Evolutionary conservation across 2,888 invertebrate genomes (phyloP).

Genomic region (Heliconius sara): DNA sequence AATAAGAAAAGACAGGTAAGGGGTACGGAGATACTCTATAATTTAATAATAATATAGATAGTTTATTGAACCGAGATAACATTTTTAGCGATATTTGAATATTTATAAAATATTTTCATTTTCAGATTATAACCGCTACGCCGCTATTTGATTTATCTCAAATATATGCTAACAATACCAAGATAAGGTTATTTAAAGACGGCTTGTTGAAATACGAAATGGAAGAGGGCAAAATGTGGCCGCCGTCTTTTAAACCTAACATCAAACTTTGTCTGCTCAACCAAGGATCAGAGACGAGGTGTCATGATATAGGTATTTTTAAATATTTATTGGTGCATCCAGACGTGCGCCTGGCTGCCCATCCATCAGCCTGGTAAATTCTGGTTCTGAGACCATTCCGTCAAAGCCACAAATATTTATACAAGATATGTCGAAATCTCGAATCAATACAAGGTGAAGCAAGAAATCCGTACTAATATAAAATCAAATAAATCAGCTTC

Average conservation of each 20-base stretch:
- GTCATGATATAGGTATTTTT: slow-evolving; percentile 58
- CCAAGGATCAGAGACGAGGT: slow-evolving; percentile 59
- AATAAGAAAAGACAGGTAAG: no score
- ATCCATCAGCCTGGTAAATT: no score
- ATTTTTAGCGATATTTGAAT: neutral
- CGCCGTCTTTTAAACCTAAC: slow-evolving; percentile 46
- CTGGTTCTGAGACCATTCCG: no score
- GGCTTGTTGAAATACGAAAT: slow-evolving; percentile 55
- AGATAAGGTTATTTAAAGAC: slow-evolving; percentile 48
- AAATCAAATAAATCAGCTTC: no score
- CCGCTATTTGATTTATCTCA: slow-evolving; percentile 53
- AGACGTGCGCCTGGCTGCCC: no score
- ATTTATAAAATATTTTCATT: slow-evolving; percentile 1
- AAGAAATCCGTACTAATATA: no score
- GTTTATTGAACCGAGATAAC: no score
- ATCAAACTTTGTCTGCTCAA: slow-evolving; percentile 52
- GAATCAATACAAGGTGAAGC: no score
- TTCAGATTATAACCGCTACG: slow-evolving; percentile 56
- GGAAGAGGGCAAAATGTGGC: slow-evolving; percentile 54
- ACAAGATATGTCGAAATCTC: no score
- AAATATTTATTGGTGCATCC: neutral
- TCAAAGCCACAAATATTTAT: no score
- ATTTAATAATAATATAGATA: no score
- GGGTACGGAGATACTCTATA: no score
- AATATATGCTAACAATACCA: slow-evolving; percentile 49